phyloP scores from a whole-genome alignment of 2,113 vertebrate genomes.

The Oxyura jamaicensis region DNA sequence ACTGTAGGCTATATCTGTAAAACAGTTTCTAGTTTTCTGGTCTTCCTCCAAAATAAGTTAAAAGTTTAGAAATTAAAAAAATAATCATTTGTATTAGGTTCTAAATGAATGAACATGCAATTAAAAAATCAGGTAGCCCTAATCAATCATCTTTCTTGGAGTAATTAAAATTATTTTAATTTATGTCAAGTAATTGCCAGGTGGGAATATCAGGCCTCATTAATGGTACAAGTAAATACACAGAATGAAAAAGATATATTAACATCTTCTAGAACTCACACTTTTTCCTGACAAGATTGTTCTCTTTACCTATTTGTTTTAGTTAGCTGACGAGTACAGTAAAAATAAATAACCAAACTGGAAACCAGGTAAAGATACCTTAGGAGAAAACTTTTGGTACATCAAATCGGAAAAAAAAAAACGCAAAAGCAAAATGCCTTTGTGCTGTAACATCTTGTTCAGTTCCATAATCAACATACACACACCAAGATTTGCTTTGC shows the following conservation, averaged over 20 bases:
- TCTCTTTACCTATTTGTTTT: not conserved
- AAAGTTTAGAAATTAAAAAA: not conserved
- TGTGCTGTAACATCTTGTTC: not conserved
- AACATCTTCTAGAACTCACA: not conserved
- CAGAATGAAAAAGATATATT: not conserved
- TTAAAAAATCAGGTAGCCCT: not conserved
- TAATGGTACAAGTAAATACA: not conserved
- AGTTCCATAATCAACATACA: not conserved
- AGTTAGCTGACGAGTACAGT: not conserved
- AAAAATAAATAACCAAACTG: not conserved
- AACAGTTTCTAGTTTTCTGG: not conserved
- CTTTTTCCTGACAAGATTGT: not conserved
- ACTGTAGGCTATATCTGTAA: not conserved
- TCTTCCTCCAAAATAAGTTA: not conserved
- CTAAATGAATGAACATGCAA: slow-evolving; percentile 26
- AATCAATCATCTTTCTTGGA: not conserved
- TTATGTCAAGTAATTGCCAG: slow-evolving; percentile 18
- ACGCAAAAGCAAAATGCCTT: not conserved
- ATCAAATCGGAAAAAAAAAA: not conserved
- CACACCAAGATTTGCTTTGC: not conserved
- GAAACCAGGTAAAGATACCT: not conserved
- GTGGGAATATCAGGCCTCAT: not conserved
- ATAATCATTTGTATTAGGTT: not conserved
- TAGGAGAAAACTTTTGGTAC: not conserved
- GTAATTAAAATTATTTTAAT: slow-evolving; percentile 50